Evolutionary conservation across 2,113 vertebrate species (phyloP).

Genomic region (Spilogale gracilis): DNA sequence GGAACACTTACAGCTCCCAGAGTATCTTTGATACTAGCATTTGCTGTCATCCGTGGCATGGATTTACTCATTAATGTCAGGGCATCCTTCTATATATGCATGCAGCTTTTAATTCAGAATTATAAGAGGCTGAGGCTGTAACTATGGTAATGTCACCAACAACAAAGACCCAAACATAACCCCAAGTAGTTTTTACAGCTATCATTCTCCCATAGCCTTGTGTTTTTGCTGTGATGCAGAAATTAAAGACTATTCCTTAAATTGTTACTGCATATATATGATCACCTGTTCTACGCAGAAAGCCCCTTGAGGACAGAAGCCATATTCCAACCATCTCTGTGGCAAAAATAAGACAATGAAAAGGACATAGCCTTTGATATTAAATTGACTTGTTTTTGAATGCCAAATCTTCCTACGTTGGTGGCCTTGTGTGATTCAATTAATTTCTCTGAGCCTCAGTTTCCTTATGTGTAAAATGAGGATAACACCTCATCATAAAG

Average conservation of each 20-base stretch:
- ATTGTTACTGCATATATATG: fast-evolving
- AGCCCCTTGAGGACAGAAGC: background rate
- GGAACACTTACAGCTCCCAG: background rate
- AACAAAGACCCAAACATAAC: slow-evolving; percentile 6
- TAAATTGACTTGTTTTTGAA: background rate
- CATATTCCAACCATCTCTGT: background rate
- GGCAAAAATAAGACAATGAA: background rate
- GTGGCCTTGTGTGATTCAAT: background rate
- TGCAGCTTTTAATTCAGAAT: slow-evolving; percentile 4
- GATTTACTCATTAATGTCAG: background rate
- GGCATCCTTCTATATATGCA: background rate
- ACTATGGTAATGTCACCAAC: background rate
- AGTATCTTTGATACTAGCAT: background rate
- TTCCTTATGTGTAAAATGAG: background rate
- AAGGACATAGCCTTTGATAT: background rate
- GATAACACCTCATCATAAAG: background rate
- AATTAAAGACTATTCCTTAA: background rate
- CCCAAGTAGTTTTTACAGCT: background rate
- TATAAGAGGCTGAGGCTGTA: background rate
- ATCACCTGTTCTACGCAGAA: background rate
- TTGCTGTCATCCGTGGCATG: background rate
- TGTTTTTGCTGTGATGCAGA: background rate
- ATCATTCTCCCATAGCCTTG: background rate
- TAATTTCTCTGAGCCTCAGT: background rate
- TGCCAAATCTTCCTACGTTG: background rate